These are phyloP conservation scores for Hippocampus abdominalis DNA, from an alignment of 2,113 vertebrate genomes.

Conservation along the genomic window DNA sequence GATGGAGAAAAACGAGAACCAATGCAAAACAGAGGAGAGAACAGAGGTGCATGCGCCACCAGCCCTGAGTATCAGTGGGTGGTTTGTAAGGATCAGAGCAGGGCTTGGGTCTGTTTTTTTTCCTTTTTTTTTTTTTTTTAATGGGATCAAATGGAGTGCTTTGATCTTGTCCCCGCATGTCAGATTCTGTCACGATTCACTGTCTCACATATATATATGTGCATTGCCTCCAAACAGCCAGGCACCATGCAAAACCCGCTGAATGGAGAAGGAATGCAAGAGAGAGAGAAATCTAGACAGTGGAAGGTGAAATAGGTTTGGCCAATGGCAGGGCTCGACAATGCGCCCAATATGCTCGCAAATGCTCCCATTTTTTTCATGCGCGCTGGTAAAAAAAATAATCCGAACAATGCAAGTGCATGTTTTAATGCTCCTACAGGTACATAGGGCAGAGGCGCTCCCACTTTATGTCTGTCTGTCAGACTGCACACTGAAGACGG, in stretches of 20 bases:
- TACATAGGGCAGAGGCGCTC: too few species aligned
- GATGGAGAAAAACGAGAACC: constrained; percentile 41
- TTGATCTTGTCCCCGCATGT: constrained; percentile 73
- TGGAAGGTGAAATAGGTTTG: constrained; percentile 11
- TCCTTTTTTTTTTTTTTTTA: too few species aligned
- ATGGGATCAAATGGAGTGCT: constrained; percentile 74
- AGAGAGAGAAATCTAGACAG: constrained; percentile 15
- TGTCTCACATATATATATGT: constrained; percentile 72
- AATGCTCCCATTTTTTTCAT: too few species aligned
- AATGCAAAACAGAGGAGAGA: constrained; percentile 28
- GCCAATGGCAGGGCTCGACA: not conserved
- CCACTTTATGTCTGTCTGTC: too few species aligned
- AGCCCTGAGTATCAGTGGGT: constrained; percentile 65
- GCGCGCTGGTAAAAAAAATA: too few species aligned
- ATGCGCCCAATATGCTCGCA: not conserved
- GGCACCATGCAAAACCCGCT: constrained; percentile 57
- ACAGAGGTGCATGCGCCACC: constrained; percentile 61
- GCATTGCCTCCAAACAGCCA: constrained; percentile 63
- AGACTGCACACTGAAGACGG: too few species aligned
- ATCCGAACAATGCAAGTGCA: too few species aligned
- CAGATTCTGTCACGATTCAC: constrained; percentile 70
- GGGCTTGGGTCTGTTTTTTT: constrained; percentile 67
- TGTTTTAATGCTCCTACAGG: not conserved
- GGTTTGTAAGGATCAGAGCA: constrained; percentile 71
- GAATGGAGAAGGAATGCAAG: constrained; percentile 26